Evolutionary conservation across 1,140 invertebrate species (phyloP).

Genomic region (Apis cerana): DNA sequence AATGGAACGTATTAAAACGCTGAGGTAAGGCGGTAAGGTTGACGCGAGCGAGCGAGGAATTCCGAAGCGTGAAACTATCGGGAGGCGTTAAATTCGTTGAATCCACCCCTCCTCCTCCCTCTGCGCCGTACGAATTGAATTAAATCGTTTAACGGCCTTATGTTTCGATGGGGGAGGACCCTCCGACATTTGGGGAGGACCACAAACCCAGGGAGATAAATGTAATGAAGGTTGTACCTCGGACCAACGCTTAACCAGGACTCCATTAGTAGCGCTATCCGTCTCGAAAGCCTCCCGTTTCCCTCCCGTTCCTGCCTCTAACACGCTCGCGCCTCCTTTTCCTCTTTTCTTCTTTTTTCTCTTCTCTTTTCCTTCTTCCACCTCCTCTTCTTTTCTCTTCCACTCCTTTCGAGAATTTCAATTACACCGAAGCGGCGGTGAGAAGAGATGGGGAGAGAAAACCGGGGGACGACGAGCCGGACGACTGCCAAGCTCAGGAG

Average conservation of each 20-base stretch:
- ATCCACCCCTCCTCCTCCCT: conserved; percentile 49
- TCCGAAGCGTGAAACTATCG: conserved; percentile 67
- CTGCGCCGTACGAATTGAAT: conserved; percentile 74
- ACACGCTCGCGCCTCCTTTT: neutral
- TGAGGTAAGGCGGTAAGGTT: conserved; percentile 57
- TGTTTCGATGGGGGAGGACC: conserved; percentile 75
- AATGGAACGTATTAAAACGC: conserved; percentile 54
- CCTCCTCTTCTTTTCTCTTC: neutral
- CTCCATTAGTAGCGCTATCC: conserved; percentile 71
- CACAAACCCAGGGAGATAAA: conserved; percentile 75
- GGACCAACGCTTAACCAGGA: conserved; percentile 69
- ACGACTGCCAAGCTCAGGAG: conserved; percentile 67
- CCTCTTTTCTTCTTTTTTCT: neutral
- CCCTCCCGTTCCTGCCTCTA: neutral
- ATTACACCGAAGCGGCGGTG: conserved; percentile 46
- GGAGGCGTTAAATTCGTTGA: conserved; percentile 75
- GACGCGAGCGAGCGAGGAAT: conserved; percentile 34
- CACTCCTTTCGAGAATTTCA: conserved; percentile 64
- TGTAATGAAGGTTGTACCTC: conserved; percentile 79
- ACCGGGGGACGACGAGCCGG: conserved; percentile 38
- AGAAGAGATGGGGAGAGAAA: neutral
- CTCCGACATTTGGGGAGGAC: conserved; percentile 75
- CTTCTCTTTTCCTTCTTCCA: conserved; percentile 21
- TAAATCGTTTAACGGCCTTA: conserved; percentile 81
- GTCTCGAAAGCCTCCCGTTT: conserved; percentile 56